Evolutionary conservation across 2,797 vertebrate genomes (phyloP), one percentile per base, ranked within the genome.

Genomic region (Gymnopithys bicolor): DNA sequence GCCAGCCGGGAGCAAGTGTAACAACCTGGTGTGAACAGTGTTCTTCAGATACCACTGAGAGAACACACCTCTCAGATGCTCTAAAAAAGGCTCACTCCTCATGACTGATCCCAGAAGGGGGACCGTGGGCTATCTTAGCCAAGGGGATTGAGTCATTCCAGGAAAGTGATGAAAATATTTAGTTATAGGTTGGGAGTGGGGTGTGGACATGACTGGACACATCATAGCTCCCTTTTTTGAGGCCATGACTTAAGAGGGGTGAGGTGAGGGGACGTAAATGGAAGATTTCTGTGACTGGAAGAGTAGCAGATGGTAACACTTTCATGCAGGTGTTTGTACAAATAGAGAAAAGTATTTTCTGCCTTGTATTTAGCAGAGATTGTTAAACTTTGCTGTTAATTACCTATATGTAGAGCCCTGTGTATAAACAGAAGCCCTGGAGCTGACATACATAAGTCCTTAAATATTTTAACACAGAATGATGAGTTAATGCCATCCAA

Each of bases 1-100:
- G 19, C 41, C 32, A 37, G 41, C 21, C 27, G 52, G 55, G 5
- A 83, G 22, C 17, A 48, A 0, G 1, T 6, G 2, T 16, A 51
- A 59, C 13, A 63, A 49, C 28, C 4, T 4, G 0, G 10, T 13
- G 39, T 23, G 14, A 76, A 25, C 11, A 0, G 1, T 4, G 8
- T 3, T 53, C 52, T 70, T 74, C 37, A 33, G 21, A 30, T 12
- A 80, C 19, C 8, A 5, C 12, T 74, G 32, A 33, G 21, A 30
- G 14, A 80, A 28, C 11, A 5, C 12, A 3, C 27, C 27, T 0
- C 0, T 4, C 11, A 32, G 27, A 23, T 5, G 14, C 24, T 62
- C 58, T 32, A 14, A 51, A 70, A 35, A 55, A 63, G 84, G 53
- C 24, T 84, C 19, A 14, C 39, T 63, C 70, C n/a, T 46, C 2